A percentile compares a stretch with the other conserved stretches of the same genome.
These are phyloP conservation scores for Chrosomus eos DNA, from an alignment of 2,797 vertebrate species.

Conservation along the genomic window DNA sequence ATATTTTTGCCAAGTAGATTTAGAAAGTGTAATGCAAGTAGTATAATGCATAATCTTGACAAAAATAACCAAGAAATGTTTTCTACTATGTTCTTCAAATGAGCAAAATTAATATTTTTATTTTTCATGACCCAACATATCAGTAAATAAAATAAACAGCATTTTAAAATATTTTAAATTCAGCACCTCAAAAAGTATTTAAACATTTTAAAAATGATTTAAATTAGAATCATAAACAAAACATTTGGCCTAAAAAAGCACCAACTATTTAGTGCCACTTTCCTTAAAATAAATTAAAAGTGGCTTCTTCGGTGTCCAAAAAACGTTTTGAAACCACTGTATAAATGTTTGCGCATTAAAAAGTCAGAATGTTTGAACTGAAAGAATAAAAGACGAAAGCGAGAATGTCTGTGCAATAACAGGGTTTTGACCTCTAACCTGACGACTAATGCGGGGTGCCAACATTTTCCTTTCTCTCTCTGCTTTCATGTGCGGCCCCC, in stretches of 20 bases:
- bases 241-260: background rate
- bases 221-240: background rate
- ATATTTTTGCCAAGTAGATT: background rate
- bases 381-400: constrained; percentile 48
- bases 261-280: background rate
- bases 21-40: background rate
- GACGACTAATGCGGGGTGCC: constrained; percentile 65
- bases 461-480: constrained; percentile 54
- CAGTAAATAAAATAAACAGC: background rate
- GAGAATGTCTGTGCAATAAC: constrained; percentile 73
- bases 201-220: too few species aligned
- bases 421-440: constrained; percentile 70
- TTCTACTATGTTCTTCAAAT: too few species aligned
- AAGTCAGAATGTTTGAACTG: background rate
- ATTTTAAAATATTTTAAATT: background rate
- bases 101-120: too few species aligned
- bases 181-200: background rate
- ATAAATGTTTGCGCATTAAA: background rate
- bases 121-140: background rate
- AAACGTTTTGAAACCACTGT: background rate
- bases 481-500: constrained; percentile 60
- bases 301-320: background rate
- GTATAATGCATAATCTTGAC: background rate
- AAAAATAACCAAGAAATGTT: too few species aligned
- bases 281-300: background rate